Conservation (phyloP, 2,888 invertebrate species). For the Prosapia bicincta region DNA sequence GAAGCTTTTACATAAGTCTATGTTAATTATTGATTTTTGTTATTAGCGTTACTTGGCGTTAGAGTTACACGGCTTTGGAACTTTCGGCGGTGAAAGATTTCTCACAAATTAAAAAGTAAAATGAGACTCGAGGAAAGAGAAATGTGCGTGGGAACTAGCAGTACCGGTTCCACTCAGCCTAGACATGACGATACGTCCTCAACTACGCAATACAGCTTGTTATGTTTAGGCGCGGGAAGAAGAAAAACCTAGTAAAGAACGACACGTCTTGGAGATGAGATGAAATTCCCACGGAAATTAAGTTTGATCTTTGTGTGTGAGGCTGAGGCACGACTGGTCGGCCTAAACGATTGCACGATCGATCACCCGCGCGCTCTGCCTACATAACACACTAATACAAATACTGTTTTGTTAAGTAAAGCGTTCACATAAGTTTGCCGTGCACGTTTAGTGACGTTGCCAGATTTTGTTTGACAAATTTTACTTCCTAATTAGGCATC, state of each 20-base stretch:
- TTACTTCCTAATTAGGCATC: too few species aligned
- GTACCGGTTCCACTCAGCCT: not conserved
- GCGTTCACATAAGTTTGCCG: too few species aligned
- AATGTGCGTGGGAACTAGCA: not conserved
- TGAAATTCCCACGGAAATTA: slow-evolving; percentile 32
- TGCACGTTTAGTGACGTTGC: too few species aligned
- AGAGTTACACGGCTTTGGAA: too few species aligned
- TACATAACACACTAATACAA: not conserved
- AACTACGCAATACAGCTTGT: not conserved
- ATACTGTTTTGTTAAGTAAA: too few species aligned
- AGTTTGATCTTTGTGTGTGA: slow-evolving; percentile 28
- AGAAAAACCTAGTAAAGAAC: slow-evolving; percentile 13
- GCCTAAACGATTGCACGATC: not conserved
- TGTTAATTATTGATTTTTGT: too few species aligned
- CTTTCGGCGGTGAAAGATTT: too few species aligned
- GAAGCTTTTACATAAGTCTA: too few species aligned
- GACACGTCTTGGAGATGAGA: slow-evolving; percentile 25
- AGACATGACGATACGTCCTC: not conserved
- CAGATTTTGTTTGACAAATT: too few species aligned
- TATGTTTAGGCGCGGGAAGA: not conserved
- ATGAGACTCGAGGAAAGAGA: not conserved
- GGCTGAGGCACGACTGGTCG: not conserved
- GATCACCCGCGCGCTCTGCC: too few species aligned
- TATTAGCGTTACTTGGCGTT: too few species aligned
- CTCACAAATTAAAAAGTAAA: too few species aligned